Conservation (phyloP, 1,140 invertebrate species). For the Drosophila persimilis region DNA sequence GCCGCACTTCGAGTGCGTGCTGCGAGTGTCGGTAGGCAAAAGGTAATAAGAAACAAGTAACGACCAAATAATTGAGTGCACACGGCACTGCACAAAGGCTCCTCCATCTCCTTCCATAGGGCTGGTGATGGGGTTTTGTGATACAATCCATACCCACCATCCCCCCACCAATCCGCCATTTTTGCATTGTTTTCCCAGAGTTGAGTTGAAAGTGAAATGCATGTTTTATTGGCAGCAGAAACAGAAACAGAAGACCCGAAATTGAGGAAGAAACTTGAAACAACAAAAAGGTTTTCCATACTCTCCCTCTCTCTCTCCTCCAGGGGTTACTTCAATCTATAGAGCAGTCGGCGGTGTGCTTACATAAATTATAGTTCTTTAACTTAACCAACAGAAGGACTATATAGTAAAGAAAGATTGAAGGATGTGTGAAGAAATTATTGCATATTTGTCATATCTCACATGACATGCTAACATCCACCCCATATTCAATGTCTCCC, state of each 20-base stretch:
- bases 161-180: not conserved
- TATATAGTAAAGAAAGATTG: too few species aligned
- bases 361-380: not conserved
- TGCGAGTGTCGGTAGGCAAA: slow-evolving; percentile 22
- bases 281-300: slow-evolving; percentile 18
- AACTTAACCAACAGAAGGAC: too few species aligned
- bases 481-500: not conserved
- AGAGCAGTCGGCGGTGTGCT: not conserved
- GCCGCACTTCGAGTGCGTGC: too few species aligned
- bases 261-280: slow-evolving; percentile 12
- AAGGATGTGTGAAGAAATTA: too few species aligned
- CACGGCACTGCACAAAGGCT: slow-evolving; percentile 60
- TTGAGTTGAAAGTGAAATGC: slow-evolving; percentile 44
- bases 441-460: not conserved
- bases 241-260: slow-evolving; percentile 29
- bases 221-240: slow-evolving; percentile 62
- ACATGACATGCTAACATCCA: too few species aligned
- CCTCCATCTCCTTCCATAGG: slow-evolving; percentile 2
- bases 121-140: slow-evolving; percentile 33
- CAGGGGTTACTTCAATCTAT: not conserved
- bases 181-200: slow-evolving; percentile 23
- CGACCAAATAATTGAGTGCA: slow-evolving; percentile 74
- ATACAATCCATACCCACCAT: not conserved
- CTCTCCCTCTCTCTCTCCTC: not conserved
- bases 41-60: slow-evolving; percentile 63